A percentile compares a stretch with the other conserved stretches of the same genome.
Conservation (phyloP, 2,113 vertebrate species). For the Onychorhynchus coronatus region DNA sequence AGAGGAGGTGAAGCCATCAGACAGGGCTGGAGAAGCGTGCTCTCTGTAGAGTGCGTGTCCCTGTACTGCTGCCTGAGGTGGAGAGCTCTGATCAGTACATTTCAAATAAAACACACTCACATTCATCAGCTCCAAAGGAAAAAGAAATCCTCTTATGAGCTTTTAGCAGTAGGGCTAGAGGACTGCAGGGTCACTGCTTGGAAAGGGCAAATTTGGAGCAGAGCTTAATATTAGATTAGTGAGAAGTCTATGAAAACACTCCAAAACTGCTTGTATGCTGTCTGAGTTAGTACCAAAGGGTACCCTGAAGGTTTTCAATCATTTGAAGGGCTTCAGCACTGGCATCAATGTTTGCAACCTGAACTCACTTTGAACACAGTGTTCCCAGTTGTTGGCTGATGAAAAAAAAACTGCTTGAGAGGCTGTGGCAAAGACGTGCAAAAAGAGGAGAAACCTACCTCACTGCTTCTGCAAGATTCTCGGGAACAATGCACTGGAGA, state of each 20-base stretch:
- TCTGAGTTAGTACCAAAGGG: not conserved
- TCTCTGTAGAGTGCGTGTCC: not conserved
- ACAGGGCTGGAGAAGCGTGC: not conserved
- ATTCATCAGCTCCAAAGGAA: not conserved
- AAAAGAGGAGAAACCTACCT: not conserved
- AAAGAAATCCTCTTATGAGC: not conserved
- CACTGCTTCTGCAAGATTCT: not conserved
- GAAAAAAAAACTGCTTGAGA: not conserved
- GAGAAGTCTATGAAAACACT: slow-evolving; percentile 21
- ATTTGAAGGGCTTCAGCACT: not conserved
- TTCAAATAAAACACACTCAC: not conserved
- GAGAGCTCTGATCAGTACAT: not conserved
- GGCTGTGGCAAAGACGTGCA: not conserved
- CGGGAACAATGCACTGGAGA: not conserved
- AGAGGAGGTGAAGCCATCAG: not conserved
- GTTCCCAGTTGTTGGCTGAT: not conserved
- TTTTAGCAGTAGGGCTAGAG: not conserved
- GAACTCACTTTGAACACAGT: not conserved
- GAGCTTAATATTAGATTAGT: not conserved
- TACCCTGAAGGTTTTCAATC: slow-evolving; percentile 21
- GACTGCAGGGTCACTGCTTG: not conserved
- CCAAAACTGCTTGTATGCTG: not conserved
- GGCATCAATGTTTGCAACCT: not conserved
- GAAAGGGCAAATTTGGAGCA: slow-evolving; percentile 19
- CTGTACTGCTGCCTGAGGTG: not conserved